A percentile compares a stretch with the other conserved stretches of the same genome.
phyloP scores from a whole-genome alignment of 2,113 vertebrate species.

The Pyxicephalus adspersus region DNA sequence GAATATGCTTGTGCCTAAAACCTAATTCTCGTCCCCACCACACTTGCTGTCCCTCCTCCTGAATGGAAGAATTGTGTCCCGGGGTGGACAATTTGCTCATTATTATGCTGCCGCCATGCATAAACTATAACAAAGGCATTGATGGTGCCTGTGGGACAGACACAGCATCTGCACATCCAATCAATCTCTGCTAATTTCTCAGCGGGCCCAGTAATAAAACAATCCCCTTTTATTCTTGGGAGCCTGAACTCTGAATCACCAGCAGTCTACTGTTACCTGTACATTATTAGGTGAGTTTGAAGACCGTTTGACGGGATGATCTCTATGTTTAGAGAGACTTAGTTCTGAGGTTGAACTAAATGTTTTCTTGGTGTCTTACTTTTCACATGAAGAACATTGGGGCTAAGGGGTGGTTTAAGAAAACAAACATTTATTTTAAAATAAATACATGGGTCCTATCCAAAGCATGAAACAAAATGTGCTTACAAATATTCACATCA shows the following conservation, averaged over 20 bases:
- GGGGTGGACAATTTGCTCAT: constrained; percentile 8
- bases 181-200: constrained; percentile 18
- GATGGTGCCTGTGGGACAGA: constrained; percentile 5
- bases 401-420: no score
- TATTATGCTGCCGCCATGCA: constrained; percentile 16
- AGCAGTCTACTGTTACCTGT: background rate
- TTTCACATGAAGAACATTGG: no score
- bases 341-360: no score
- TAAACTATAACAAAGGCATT: constrained; percentile 14
- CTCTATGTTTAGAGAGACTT: no score
- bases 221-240: background rate
- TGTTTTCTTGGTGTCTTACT: no score
- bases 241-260: background rate
- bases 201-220: background rate
- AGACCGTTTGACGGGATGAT: no score
- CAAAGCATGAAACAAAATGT: no score
- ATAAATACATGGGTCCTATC: no score
- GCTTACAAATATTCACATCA: no score
- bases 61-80: background rate
- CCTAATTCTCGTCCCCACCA: background rate
- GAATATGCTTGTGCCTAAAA: background rate
- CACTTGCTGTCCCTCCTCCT: background rate
- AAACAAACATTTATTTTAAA: no score
- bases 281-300: background rate
- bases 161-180: constrained; percentile 22